Base-by-base conservation (phyloP, 2,797 vertebrate species). In the Falco peregrinus region DNA sequence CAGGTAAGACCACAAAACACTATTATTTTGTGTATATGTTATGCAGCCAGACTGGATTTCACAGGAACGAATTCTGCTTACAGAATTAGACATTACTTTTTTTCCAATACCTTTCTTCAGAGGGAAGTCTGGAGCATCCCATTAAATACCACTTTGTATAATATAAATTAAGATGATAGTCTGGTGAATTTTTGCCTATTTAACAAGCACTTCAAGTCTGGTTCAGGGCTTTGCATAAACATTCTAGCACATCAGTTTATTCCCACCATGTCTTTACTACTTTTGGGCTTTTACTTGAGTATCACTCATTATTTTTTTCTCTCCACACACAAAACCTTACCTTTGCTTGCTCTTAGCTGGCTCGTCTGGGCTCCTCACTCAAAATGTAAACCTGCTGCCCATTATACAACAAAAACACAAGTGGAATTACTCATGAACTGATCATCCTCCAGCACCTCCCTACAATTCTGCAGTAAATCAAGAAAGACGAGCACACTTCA, bases 1-100 rank as follows among this genome's bases (percentile, higher is more conserved):
- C 99, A 97, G 98, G 99, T 99, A 97, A 98, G 97, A 76, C 43
- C 60, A 93, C 41, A 88, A 67, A 26, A 39, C 14, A 45, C n/a
- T 69, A 39, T 48, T 81, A 68, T 79, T 80, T 65, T 35, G 2
- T 56, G 18, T n/a, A 5, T 26, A 63, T 22, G 15, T 53, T 87
- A 51, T 35, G n/a, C 28, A 92, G 50, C 19, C 65, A 86, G 51
- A 35, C 22, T 54, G 17, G 37, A 84, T 74, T 87, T 87, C 59
- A 75, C 37, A 92, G 16, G 14, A 90, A 83, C 48, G 59, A 54
- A 73, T 85, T 87, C 82, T 84, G 28, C 61, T 80, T 65, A 87
- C 12, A 83, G 61, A 90, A 83, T 35, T 43, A 77, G 41, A 74
- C 35, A 13, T 45, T 56, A 61, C 13, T 68, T 92, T 89, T 87